Conservation (phyloP, 2,797 vertebrate species). For the Hypotaenidia philippensis region DNA sequence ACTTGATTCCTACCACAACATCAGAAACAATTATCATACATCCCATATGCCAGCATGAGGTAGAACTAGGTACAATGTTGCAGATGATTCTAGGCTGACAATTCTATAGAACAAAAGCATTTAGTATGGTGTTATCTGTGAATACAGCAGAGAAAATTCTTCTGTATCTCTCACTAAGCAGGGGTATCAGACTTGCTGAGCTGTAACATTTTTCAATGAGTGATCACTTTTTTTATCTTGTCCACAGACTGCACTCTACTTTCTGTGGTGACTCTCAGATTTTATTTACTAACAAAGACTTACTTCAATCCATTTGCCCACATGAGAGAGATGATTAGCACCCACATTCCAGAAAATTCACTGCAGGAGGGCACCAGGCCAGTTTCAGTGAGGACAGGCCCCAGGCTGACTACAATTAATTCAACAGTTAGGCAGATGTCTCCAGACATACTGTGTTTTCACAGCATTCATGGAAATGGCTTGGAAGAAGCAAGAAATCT, state of each 20-base stretch:
- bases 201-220: neutral
- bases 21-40: neutral
- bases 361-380: neutral
- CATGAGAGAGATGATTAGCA: neutral
- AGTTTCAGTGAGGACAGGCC: neutral
- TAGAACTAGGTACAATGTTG: neutral
- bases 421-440: neutral
- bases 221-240: neutral
- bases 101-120: neutral
- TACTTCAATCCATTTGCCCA: neutral
- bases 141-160: neutral
- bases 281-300: neutral
- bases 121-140: neutral
- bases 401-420: neutral
- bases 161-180: neutral
- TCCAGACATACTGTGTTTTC: neutral
- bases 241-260: neutral
- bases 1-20: neutral
- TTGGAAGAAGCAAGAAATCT: neutral
- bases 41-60: fast-evolving
- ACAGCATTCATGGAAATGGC: neutral
- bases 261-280: neutral
- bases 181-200: neutral
- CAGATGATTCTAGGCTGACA: neutral
- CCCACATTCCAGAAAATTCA: neutral